Conservation (phyloP, 1,140 invertebrate species). For the Drosophila tsacasi region DNA sequence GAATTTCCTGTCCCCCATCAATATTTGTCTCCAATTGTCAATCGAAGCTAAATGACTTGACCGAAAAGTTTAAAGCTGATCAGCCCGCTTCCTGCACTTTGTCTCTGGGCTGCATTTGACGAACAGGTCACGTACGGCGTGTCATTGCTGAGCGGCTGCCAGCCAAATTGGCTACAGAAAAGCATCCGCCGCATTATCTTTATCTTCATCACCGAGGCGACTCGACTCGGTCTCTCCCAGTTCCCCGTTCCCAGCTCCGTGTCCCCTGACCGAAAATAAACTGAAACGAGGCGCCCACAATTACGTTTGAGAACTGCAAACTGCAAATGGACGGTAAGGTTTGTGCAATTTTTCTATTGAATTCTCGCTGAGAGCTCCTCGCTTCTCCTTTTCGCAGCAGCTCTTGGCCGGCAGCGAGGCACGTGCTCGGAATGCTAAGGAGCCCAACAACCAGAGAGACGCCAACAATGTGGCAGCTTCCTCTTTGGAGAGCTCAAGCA, state of each 20-base stretch:
- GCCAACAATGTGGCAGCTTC: constrained; percentile 59
- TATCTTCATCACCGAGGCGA: constrained; percentile 68
- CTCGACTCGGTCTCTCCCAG: not conserved
- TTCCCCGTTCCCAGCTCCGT: not conserved
- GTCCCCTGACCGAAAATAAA: constrained; percentile 36
- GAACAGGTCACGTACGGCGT: constrained; percentile 76
- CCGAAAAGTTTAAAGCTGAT: constrained; percentile 56
- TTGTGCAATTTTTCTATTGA: constrained; percentile 77
- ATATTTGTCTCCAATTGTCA: constrained; percentile 46
- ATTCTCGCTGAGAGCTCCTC: constrained; percentile 54
- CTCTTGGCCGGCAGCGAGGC: constrained; percentile 60
- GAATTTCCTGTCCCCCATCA: constrained; percentile 19
- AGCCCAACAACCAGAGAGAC: constrained; percentile 9
- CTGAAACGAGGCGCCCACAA: constrained; percentile 66
- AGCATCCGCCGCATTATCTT: constrained; percentile 81
- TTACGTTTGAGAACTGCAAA: constrained; percentile 75
- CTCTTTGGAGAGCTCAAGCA: constrained; percentile 49
- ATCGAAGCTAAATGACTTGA: constrained; percentile 35
- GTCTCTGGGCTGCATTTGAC: constrained; percentile 59
- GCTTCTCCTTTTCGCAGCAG: constrained; percentile 6
- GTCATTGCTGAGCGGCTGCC: constrained; percentile 80
- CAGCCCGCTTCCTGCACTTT: constrained; percentile 49
- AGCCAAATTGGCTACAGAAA: constrained; percentile 79
- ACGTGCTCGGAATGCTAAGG: constrained; percentile 71
- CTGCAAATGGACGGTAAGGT: constrained; percentile 62